phyloP scores from a whole-genome alignment of 2,888 invertebrate genomes.

The Theristus sp. region DNA sequence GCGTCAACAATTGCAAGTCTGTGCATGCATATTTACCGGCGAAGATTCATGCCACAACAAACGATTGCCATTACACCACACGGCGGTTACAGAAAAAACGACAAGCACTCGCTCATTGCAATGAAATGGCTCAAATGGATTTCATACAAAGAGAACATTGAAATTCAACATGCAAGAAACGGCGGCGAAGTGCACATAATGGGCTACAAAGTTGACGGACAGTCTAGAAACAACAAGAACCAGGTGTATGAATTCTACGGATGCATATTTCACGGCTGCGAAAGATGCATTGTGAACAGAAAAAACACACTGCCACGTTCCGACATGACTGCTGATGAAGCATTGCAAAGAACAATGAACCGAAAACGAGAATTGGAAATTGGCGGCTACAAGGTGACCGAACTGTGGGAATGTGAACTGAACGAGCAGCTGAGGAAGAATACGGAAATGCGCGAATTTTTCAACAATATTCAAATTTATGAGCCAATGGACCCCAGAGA shows the following conservation, averaged over 20 bases:
- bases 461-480: background rate
- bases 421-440: background rate
- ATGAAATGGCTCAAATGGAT: conserved; percentile 11
- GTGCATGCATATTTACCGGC: conserved; percentile 9
- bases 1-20: conserved; percentile 10
- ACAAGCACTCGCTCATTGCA: conserved; percentile 6
- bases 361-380: background rate
- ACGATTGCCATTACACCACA: conserved; percentile 10
- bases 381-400: background rate
- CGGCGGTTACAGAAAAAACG: conserved; percentile 7
- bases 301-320: background rate
- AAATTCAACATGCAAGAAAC: conserved; percentile 4
- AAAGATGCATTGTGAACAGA: background rate
- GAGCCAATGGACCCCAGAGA: background rate
- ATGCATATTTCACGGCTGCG: conserved; percentile 1
- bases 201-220: conserved; percentile 10
- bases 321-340: background rate
- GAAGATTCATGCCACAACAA: conserved; percentile 4
- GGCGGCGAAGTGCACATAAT: conserved; percentile 10
- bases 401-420: background rate
- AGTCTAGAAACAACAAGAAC: background rate
- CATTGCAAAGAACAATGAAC: background rate
- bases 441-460: background rate
- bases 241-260: conserved; percentile 3
- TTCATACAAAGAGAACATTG: background rate